A percentile compares a stretch with the other conserved stretches of the same genome.
Conservation (phyloP, 2,797 vertebrate species). For the Staurois parvus region DNA sequence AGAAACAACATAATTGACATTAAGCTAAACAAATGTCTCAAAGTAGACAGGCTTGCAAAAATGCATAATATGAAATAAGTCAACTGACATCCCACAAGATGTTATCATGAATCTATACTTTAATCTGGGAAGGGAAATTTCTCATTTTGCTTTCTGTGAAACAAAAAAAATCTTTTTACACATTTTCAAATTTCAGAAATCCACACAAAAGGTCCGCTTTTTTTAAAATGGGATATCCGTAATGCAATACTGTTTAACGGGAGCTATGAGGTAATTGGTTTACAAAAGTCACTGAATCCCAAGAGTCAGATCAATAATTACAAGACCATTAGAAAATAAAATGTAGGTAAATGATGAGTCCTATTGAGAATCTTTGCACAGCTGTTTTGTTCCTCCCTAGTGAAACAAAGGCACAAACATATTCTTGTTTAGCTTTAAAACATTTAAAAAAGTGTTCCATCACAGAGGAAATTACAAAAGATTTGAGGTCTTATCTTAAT, state of each 20-base stretch:
- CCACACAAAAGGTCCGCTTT: conserved; percentile 5
- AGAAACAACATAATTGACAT: too few species aligned
- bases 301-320: conserved; percentile 81
- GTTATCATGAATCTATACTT: conserved; percentile 70
- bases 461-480: conserved; percentile 59
- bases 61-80: neutral
- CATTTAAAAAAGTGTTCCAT: conserved; percentile 52
- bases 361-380: conserved; percentile 72
- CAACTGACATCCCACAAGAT: conserved; percentile 69
- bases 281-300: conserved; percentile 80
- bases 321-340: conserved; percentile 9
- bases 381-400: conserved; percentile 76
- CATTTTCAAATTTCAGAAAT: neutral
- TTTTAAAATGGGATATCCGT: conserved; percentile 63
- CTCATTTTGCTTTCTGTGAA: conserved; percentile 65
- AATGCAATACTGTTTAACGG: conserved; percentile 81
- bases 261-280: conserved; percentile 90
- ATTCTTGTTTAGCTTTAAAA: conserved; percentile 52
- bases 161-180: neutral
- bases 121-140: conserved; percentile 67
- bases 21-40: neutral
- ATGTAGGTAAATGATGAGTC: conserved; percentile 65
- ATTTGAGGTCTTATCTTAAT: conserved; percentile 54
- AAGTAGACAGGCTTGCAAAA: neutral
- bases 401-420: conserved; percentile 80